Conservation (phyloP, 2,113 vertebrate species). For the Chaetodon trifascialis region DNA sequence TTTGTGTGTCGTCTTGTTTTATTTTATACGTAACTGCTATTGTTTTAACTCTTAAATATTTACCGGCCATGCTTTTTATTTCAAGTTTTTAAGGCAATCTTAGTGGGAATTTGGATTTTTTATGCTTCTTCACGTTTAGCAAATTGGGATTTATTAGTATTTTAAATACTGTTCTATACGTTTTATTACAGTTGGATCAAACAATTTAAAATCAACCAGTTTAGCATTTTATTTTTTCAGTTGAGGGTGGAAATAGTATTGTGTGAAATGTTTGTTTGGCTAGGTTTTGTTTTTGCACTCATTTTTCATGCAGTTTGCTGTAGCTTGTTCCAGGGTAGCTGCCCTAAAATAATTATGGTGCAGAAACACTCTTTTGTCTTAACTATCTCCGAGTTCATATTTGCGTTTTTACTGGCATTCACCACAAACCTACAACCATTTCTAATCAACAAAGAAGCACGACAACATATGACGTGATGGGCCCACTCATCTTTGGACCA, state of each 20-base stretch:
- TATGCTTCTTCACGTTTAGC: background rate
- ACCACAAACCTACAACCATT: slow-evolving; percentile 23
- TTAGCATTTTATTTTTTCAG: background rate
- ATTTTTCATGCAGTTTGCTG: slow-evolving; percentile 6
- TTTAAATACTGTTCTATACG: background rate
- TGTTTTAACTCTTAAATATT: background rate
- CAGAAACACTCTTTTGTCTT: background rate
- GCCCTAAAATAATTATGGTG: background rate
- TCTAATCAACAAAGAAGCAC: slow-evolving; percentile 44
- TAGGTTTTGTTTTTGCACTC: background rate
- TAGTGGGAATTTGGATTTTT: background rate
- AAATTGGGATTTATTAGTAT: background rate
- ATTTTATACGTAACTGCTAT: background rate
- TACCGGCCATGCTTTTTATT: background rate
- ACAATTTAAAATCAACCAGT: background rate
- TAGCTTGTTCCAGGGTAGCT: background rate
- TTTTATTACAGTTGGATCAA: background rate
- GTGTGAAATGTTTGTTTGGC: background rate
- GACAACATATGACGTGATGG: slow-evolving; percentile 56
- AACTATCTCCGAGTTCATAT: background rate
- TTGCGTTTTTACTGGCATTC: slow-evolving; percentile 15
- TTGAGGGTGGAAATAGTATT: background rate
- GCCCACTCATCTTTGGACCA: slow-evolving; percentile 64
- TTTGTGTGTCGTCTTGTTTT: slow-evolving; percentile 24
- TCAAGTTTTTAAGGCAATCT: background rate